Conservation (phyloP, 2,113 vertebrate genomes). For the Apistogramma diplotaenia region DNA sequence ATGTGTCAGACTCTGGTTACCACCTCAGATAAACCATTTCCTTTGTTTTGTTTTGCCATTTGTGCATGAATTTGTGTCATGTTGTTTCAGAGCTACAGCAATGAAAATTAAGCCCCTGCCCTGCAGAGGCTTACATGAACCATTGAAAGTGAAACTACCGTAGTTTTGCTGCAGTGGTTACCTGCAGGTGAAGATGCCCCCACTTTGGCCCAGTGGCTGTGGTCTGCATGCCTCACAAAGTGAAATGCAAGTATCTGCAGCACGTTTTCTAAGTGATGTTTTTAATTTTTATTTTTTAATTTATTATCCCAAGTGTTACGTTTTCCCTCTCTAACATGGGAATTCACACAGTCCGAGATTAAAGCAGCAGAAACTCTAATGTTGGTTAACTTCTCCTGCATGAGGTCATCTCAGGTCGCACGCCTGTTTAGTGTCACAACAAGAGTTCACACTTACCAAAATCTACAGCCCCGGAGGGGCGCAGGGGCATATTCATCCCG, state of each 20-base stretch:
- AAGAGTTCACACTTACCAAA: not conserved
- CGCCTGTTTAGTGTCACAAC: not conserved
- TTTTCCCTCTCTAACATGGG: not conserved
- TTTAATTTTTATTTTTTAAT: not conserved
- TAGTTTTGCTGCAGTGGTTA: not conserved
- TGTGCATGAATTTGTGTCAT: not conserved
- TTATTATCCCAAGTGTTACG: not conserved
- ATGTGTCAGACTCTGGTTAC: not conserved
- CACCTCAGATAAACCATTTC: not conserved
- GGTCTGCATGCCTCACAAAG: not conserved
- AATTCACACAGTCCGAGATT: not conserved
- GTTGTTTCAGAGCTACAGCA: not conserved
- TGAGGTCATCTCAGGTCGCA: not conserved
- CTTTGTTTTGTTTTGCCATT: not conserved
- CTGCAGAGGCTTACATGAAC: not conserved
- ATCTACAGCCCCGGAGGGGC: not conserved
- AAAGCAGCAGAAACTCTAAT: not conserved
- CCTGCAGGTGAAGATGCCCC: not conserved
- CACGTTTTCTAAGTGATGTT: not conserved
- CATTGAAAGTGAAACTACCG: not conserved
- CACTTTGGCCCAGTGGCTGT: not conserved
- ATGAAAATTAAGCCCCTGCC: not conserved
- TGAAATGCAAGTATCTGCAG: not conserved
- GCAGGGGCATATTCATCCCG: not conserved
- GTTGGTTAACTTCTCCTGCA: not conserved